Conservation (phyloP, 2,888 invertebrate genomes). For the Aproaerema taeniolella region DNA sequence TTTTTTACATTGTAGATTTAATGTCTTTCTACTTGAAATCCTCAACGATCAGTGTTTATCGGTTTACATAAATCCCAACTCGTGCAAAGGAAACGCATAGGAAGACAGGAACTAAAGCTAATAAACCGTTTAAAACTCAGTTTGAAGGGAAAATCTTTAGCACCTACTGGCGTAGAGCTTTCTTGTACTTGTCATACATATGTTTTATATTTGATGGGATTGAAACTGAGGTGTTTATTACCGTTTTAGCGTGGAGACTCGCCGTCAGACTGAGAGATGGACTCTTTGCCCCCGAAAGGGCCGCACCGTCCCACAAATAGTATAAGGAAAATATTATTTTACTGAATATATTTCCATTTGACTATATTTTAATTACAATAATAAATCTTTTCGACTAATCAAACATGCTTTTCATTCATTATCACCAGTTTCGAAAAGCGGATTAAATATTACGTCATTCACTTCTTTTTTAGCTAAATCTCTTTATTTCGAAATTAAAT, state of each 20-base stretch:
- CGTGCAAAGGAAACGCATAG: too few relatives aligned
- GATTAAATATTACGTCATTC: conserved; percentile 62
- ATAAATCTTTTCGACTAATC: conserved; percentile 56
- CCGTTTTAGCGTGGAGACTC: conserved; percentile 66
- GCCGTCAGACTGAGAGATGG: conserved; percentile 68
- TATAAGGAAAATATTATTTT: conserved; percentile 55
- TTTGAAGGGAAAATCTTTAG: conserved; percentile 32
- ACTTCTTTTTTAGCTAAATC: conserved; percentile 58
- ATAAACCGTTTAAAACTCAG: too few relatives aligned
- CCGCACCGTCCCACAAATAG: conserved; percentile 69
- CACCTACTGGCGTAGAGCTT: conserved; percentile 20
- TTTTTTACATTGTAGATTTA: not conserved
- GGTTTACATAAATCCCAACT: too few relatives aligned
- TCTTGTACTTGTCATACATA: not conserved
- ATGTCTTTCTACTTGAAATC: too few relatives aligned
- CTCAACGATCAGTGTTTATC: too few relatives aligned
- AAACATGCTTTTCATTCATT: conserved; percentile 71
- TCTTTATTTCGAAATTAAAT: conserved; percentile 26
- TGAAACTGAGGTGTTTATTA: conserved; percentile 46
- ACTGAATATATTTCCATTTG: conserved; percentile 28
- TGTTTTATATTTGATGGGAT: conserved; percentile 5
- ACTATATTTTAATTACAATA: conserved; percentile 51
- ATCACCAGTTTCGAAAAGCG: conserved; percentile 37
- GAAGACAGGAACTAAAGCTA: too few relatives aligned
- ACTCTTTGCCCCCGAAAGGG: conserved; percentile 64